Percentiles rank a stretch among this genome's conserved stretches.
Conservation (phyloP, 2,113 vertebrate species). For the Tragelaphus strepsiceros region DNA sequence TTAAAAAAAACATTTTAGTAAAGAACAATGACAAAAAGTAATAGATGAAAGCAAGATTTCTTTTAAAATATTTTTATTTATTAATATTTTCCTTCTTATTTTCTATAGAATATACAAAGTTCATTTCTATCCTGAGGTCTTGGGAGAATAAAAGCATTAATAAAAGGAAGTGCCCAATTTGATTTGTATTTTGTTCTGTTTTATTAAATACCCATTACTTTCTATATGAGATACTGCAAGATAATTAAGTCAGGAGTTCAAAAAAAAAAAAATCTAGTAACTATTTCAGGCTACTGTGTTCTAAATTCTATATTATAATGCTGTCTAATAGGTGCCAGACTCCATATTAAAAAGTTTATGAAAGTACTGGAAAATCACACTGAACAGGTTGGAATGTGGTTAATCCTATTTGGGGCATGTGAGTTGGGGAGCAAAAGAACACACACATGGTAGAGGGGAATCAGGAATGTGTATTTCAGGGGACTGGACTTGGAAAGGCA, state of each 20-base stretch:
- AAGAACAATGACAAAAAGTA: neutral
- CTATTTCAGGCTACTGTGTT: neutral
- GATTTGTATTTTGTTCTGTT: conserved; percentile 20
- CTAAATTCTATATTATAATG: neutral
- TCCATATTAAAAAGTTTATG: neutral
- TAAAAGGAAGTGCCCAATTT: neutral
- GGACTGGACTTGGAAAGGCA: neutral
- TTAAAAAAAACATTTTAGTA: neutral
- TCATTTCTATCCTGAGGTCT: neutral
- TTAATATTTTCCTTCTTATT: neutral
- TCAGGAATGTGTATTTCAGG: neutral
- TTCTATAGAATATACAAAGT: neutral
- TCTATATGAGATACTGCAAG: neutral
- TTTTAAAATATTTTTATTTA: neutral
- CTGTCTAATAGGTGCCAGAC: neutral
- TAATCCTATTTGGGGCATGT: rapidly evolving
- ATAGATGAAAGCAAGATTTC: neutral
- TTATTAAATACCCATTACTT: neutral
- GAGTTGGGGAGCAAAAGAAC: neutral
- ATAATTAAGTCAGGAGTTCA: conserved; percentile 12
- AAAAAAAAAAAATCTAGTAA: neutral
- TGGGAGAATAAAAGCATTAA: neutral
- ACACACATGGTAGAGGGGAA: neutral
- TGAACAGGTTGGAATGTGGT: neutral
- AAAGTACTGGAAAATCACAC: neutral